Base-by-base conservation (phyloP, 2,113 vertebrate genomes). In the Odobenus rosmarus region DNA sequence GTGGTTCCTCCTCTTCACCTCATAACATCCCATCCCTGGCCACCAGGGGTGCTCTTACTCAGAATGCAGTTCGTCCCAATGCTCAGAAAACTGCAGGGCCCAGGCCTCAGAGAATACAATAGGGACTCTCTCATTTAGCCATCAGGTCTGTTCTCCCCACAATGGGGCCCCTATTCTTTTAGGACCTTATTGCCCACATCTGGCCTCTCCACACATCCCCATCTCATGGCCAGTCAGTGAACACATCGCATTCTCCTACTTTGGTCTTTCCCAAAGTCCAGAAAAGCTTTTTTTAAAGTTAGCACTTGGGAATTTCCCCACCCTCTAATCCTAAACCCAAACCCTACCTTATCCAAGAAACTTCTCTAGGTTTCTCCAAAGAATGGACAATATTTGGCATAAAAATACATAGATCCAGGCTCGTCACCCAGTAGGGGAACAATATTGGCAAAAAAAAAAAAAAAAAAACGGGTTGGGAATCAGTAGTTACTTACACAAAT, bases 91-190 rank as follows among this genome's bases (percentile, higher is more conserved):
- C 33, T 26, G 3, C 16, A 24, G 39, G 19, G 16, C 49, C 26
- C 10, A 0, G 39, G 24, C n/a, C 10, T 46, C 61, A 33, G 26
- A 74, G 33, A n/a, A 24, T 57, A 71, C 0, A 6, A 16, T 5
- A 36, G 23, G 12, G 5, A 19, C 7, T 46, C 42, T 71, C 31
- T 49, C 42, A 16, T 7, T 19, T 28, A 57, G 36, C 51, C 14
- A 0, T 12, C 12, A 21, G 6, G 4, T 21, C 72, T 49, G 46
- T 15, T 12, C 28, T 57, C 61, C 67, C 49, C 14, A 18, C 31
- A 23, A 2, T 7, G 4, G 11, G 8, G 14, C 24, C 21, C 1
- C 0, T 16, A 15, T 51, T 46, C 39, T 51, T 0, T n/a, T 33
- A 39, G 57, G 49, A 23, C 42, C 11, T 18, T 33, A 24, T 11